These are phyloP conservation scores for Euspilapteryx auroguttella DNA, from an alignment of 2,888 invertebrate genomes.

Conservation along the genomic window DNA sequence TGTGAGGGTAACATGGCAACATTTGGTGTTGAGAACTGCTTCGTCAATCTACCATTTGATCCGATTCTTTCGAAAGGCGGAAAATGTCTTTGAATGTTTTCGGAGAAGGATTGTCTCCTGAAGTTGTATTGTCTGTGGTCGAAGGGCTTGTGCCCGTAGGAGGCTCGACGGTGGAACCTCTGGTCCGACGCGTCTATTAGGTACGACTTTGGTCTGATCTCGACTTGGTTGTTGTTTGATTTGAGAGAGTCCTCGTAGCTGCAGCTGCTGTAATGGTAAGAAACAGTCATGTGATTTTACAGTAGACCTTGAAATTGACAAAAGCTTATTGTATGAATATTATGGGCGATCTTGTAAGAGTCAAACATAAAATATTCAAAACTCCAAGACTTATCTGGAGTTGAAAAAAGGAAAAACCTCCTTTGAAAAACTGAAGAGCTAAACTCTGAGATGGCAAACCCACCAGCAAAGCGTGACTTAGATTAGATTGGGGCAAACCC, in stretches of 20 bases:
- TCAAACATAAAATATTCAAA: no score
- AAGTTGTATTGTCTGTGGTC: conserved; percentile 27
- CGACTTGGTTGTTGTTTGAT: conserved; percentile 56
- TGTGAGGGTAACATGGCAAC: conserved; percentile 24
- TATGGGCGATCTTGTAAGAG: no score
- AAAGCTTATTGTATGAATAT: no score
- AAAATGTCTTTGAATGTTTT: conserved; percentile 39
- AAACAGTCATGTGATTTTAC: conserved; percentile 6
- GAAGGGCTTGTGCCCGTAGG: conserved; percentile 35
- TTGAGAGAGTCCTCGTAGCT: conserved; percentile 83
- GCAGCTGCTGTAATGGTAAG: conserved; percentile 45
- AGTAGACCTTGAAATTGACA: no score
- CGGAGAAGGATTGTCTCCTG: conserved; percentile 44
- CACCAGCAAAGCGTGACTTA: no score
- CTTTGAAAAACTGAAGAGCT: no score
- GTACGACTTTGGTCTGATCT: conserved; percentile 19
- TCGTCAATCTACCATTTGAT: conserved; percentile 21
- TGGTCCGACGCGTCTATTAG: conserved; percentile 18
- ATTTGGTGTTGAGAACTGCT: conserved; percentile 40
- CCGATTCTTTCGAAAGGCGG: conserved; percentile 31
- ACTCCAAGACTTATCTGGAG: no score
- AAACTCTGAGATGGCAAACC: no score
- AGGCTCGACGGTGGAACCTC: conserved; percentile 34
- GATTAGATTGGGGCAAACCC: no score
- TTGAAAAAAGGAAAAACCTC: no score